phyloP scores from a whole-genome alignment of 1,140 invertebrate genomes.

The Lepeophtheirus salmonis region DNA sequence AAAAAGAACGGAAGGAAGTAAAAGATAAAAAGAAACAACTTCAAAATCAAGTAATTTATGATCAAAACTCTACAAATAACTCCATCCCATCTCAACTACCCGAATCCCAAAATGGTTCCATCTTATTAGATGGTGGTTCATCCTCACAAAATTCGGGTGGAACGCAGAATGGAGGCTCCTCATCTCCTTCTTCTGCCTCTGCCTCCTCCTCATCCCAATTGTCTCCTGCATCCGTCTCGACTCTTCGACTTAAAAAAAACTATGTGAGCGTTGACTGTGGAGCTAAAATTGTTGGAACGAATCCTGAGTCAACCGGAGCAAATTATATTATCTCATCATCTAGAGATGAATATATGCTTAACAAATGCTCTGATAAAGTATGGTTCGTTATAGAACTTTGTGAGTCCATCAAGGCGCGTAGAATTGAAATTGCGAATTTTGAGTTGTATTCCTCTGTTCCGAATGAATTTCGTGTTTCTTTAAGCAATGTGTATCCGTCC shows the following conservation, averaged over 20 bases:
- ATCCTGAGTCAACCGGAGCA: slow-evolving; percentile 69
- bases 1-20: slow-evolving; percentile 6
- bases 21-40: slow-evolving; percentile 1
- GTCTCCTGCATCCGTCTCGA: not conserved
- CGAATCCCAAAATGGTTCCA: not conserved
- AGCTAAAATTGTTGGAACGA: slow-evolving; percentile 78
- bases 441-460: slow-evolving; percentile 94
- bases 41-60: not conserved
- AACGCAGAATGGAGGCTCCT: not conserved
- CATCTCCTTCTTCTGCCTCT: not conserved
- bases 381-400: slow-evolving; percentile 96
- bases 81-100: not conserved
- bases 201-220: not conserved
- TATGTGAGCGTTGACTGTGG: slow-evolving; percentile 90
- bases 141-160: not conserved
- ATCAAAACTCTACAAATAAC: not conserved
- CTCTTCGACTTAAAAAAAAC: slow-evolving; percentile 41
- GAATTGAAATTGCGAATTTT: slow-evolving; percentile 86
- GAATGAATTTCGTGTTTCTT: slow-evolving; percentile 62
- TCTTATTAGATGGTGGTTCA: not conserved
- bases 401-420: slow-evolving; percentile 73
- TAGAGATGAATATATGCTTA: slow-evolving; percentile 90
- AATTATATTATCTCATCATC: slow-evolving; percentile 27
- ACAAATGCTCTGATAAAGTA: slow-evolving; percentile 67
- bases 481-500: slow-evolving; percentile 69